Conservation (phyloP, 2,888 invertebrate species). For the Erebia ligea region DNA sequence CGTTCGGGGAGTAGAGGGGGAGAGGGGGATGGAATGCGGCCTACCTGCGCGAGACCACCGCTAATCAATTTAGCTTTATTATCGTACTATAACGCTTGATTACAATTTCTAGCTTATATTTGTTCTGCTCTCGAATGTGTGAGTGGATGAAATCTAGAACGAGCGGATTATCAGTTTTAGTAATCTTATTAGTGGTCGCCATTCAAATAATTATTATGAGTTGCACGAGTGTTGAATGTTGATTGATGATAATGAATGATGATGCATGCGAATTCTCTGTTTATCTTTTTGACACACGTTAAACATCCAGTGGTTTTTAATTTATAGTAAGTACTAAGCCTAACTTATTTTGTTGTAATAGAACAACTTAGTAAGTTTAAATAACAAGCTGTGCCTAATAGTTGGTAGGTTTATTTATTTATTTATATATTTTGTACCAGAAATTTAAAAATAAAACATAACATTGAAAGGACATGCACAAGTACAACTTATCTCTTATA, state of each 20-base stretch:
- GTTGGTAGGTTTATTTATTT: no score
- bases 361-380: not conserved
- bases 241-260: not conserved
- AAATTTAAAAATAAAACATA: no score
- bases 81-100: slow-evolving; percentile 79
- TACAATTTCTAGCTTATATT: slow-evolving; percentile 58
- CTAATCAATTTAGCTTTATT: slow-evolving; percentile 83
- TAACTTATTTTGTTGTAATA: no score
- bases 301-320: not conserved
- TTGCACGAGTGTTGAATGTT: not conserved
- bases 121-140: slow-evolving; percentile 21
- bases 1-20: slow-evolving; percentile 42
- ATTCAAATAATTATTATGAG: not conserved
- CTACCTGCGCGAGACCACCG: slow-evolving; percentile 79
- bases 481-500: no score
- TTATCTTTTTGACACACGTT: slow-evolving; percentile 12
- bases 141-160: slow-evolving; percentile 1
- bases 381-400: no score
- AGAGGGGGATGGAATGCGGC: slow-evolving; percentile 70
- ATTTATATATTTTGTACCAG: no score
- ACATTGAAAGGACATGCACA: no score
- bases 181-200: not conserved
- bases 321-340: not conserved
- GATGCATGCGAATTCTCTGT: not conserved
- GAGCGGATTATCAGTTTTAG: not conserved